Conservation (phyloP, 2,797 vertebrate genomes). For the Siniperca scherzeri region DNA sequence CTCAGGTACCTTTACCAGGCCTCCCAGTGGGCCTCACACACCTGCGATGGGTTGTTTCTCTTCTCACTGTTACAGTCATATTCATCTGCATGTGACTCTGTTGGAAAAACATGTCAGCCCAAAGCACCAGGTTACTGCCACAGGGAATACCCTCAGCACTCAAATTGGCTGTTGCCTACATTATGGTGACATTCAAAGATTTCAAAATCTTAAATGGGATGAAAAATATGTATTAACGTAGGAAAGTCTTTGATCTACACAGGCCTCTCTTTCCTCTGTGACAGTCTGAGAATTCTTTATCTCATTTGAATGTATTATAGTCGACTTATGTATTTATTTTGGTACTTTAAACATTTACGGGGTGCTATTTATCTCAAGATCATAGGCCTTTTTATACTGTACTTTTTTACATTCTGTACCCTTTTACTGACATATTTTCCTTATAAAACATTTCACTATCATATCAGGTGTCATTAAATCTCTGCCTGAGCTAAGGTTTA, state of each 20-base stretch:
- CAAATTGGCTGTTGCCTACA: constrained; percentile 60
- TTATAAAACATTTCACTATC: constrained; percentile 5
- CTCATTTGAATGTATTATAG: constrained; percentile 30
- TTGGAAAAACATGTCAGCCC: constrained; percentile 62
- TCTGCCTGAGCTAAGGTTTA: neutral
- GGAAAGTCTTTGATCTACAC: constrained; percentile 50
- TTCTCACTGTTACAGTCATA: constrained; percentile 42
- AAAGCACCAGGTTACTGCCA: constrained; percentile 60
- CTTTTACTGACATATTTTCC: constrained; percentile 11
- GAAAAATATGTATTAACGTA: constrained; percentile 49
- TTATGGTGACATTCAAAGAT: constrained; percentile 65
- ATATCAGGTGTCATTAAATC: constrained; percentile 29
- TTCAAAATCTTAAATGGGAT: constrained; percentile 49
- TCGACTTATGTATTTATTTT: constrained; percentile 45
- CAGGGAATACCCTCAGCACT: constrained; percentile 53
- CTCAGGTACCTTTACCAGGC: constrained; percentile 30
- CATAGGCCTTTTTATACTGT: constrained; percentile 11
- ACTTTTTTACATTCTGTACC: neutral
- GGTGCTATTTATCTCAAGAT: constrained; percentile 29
- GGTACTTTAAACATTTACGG: constrained; percentile 36
- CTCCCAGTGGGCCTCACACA: constrained; percentile 64
- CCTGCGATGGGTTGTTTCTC: constrained; percentile 55
- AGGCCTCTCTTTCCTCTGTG: constrained; percentile 19
- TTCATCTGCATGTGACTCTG: constrained; percentile 62
- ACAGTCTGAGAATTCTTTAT: constrained; percentile 17